Evolutionary conservation across 2,113 vertebrate genomes (phyloP).

Genomic region (Micronycteris hirsuta): DNA sequence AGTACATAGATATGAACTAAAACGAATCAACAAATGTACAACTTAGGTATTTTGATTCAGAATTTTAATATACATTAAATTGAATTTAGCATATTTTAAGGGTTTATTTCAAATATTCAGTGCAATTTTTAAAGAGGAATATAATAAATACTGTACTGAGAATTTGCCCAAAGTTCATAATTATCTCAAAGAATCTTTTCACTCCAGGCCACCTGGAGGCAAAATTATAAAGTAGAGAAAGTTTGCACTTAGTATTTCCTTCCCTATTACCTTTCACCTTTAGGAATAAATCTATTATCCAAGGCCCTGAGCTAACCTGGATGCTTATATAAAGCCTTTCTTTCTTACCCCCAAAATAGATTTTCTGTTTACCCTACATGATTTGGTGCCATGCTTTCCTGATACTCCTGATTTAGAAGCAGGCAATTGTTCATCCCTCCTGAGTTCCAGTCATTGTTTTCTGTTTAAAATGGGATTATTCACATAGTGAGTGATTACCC

Average conservation of each 20-base stretch:
- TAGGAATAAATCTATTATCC: not conserved
- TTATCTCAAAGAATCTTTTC: constrained; percentile 27
- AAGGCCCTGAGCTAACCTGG: no score
- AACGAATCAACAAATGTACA: not conserved
- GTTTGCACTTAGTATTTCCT: not conserved
- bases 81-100: not conserved
- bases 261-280: not conserved
- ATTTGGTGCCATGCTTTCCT: not conserved
- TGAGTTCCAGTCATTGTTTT: not conserved
- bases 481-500: not conserved
- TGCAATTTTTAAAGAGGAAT: not conserved
- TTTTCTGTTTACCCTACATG: not conserved
- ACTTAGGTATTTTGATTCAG: not conserved
- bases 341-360: not conserved
- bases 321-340: not conserved
- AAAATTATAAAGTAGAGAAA: not conserved
- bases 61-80: not conserved
- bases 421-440: not conserved
- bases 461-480: not conserved
- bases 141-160: not conserved
- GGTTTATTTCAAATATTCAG: not conserved
- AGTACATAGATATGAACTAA: not conserved
- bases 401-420: not conserved
- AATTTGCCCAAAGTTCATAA: not conserved
- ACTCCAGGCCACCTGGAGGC: not conserved